Evolutionary conservation across 2,888 invertebrate species (phyloP), one percentile per base, ranked within the genome.

Genomic region (Hyposoter dolosus): DNA sequence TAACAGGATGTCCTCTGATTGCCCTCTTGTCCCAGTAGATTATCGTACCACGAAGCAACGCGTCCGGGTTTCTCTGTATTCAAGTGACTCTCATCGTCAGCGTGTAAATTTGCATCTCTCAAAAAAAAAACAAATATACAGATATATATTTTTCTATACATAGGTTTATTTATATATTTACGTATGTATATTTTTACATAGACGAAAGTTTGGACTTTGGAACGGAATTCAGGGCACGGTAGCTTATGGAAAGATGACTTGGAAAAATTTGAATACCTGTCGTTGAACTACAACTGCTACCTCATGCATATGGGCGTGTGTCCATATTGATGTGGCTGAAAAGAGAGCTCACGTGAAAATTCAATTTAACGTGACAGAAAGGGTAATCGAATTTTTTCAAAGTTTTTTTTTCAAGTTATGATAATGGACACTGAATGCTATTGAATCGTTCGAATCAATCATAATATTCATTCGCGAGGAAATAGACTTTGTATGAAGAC

Each of bases 1-100:
- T 92, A 92, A 92, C 93, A 92, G 92, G 91, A 92, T 92, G 92
- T 92, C 91, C 74, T 88, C 89, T 92, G 93, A 92, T 92, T 92
- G 92, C 91, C 88, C 90, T 86, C 91, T 92, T 92, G 91, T 92
- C 91, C 90, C 82, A 83, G 43, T 85, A 91, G 91, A 92, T 91
- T 91, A 92, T 89, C 89, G 84, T 66, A 76, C 35, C 40, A 86
- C 47, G 84, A 32, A 69, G 43, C 50, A 50, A 45, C 77, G 65
- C 76, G 72, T 85, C 68, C 72, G 77, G 84, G 78, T 75, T 83
- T 69, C 76, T 69, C 76, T 84, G 71, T 63, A 72, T 69, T 56
- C 78, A 45, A 72, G 53, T 35, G 80, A 65, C 79, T 83, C 60
- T 74, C 32, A 65, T 83, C 69, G 43, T 53, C 72, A 32, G 35